phyloP scores from a whole-genome alignment of 1,140 invertebrate species.

The Danaus plexippus region DNA sequence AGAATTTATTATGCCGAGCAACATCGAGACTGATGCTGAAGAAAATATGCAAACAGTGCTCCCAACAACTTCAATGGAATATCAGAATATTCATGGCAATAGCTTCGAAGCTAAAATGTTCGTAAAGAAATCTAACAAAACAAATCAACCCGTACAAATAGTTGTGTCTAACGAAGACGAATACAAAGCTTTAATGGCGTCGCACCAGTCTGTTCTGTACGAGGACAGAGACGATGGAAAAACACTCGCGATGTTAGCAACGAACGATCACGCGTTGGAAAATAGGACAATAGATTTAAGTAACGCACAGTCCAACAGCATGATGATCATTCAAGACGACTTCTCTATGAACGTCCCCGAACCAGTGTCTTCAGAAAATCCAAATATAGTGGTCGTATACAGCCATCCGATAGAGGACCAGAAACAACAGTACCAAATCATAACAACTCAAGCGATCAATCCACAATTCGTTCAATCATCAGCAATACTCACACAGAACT shows the following conservation, averaged over 20 bases:
- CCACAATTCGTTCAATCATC: conserved; percentile 54
- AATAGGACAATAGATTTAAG: conserved; percentile 43
- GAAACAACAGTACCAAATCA: conserved; percentile 67
- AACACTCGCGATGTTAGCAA: conserved; percentile 48
- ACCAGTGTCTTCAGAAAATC: conserved; percentile 63
- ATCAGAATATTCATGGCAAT: conserved; percentile 27
- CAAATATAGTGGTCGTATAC: conserved; percentile 76
- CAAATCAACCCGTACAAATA: conserved; percentile 64
- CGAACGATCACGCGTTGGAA: conserved; percentile 30
- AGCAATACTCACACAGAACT: conserved; percentile 71
- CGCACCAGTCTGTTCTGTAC: conserved; percentile 62
- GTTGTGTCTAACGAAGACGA: conserved; percentile 68
- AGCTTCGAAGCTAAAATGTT: conserved; percentile 36
- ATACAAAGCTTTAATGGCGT: conserved; percentile 59
- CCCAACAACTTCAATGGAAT: conserved; percentile 38
- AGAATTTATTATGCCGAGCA: conserved; percentile 33
- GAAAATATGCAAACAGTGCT: conserved; percentile 27
- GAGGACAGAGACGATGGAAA: conserved; percentile 46
- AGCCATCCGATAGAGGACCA: conserved; percentile 72
- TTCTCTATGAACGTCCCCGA: conserved; percentile 61
- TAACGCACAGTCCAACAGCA: conserved; percentile 49
- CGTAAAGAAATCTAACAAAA: conserved; percentile 39
- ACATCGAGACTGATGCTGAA: conserved; percentile 30
- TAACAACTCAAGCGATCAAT: conserved; percentile 47
- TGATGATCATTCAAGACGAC: conserved; percentile 65